Evolutionary conservation across 2,113 vertebrate genomes (phyloP), one percentile per base, ranked within the genome.

Genomic region (Dendropsophus ebraccatus): DNA sequence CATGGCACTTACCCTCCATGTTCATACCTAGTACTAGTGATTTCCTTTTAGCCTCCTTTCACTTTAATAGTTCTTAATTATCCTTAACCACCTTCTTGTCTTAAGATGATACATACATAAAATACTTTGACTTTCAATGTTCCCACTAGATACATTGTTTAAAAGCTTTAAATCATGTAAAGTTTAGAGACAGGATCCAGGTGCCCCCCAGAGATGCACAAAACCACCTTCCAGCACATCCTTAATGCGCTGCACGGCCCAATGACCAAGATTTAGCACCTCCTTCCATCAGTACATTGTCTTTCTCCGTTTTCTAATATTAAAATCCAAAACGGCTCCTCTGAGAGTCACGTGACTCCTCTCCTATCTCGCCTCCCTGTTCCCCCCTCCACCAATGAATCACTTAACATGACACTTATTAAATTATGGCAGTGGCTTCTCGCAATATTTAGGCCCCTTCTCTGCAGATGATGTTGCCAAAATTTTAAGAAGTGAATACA

Each of bases 401-500:
- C 72, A 45, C 75, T 67, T 45, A 13, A 11, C 14, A 19, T 21
- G 60, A 45, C 86, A 23, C 49, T 35, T 69, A 77, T 56, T 83
- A 83, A 83, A 83, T 32, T 14, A 72, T 72, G 17, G 32, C 49
- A 6, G 0, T 4, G 45, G 16, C 32, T 52, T 13, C 81, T 78
- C 16, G 2, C 30, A 60, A 35, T 73, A 56, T 70, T 58, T 30
- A 60, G 52, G 14, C 41, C 14, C 28, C 28, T 73, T 79, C 62
- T 52, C 35, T 73, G 21, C 28, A 25, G 10, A 30, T 25, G 69
- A 35, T 21, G 23, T 52, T 80, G 82, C 75, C 58, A 79, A 84
- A 80, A 80, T 84, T 84, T 84, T 7, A 47, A 78, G 70, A 87
- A 84, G 65, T 62, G 60, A 87, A 84, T 87, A 30, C 75, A 73